Evolutionary conservation across 2,888 invertebrate genomes (phyloP).

Genomic region (Therioaphis trifolii): DNA sequence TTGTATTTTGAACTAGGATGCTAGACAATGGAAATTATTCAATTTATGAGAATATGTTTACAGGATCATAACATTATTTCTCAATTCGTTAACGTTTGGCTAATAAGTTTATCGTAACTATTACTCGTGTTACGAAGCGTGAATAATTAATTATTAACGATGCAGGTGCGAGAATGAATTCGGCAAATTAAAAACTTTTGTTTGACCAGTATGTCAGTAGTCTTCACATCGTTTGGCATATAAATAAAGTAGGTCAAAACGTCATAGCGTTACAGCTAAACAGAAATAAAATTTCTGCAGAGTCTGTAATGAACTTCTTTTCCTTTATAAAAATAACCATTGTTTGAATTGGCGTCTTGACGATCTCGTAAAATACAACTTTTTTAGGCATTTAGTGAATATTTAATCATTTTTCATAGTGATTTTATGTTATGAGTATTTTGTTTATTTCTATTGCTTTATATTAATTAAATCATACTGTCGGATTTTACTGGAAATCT

Average conservation of each 20-base stretch:
- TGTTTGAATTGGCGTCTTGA: conserved; percentile 35
- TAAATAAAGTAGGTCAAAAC: conserved; percentile 54
- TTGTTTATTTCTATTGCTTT: background rate
- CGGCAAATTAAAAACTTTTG: conserved; percentile 26
- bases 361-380: background rate
- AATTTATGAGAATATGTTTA: no score
- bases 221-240: conserved; percentile 41
- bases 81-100: background rate
- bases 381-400: background rate
- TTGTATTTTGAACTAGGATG: no score
- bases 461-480: background rate
- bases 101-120: background rate
- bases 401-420: background rate
- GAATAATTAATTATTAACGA: background rate
- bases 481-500: background rate
- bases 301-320: conserved; percentile 44
- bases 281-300: conserved; percentile 48
- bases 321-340: conserved; percentile 49
- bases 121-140: background rate
- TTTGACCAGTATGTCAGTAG: conserved; percentile 51
- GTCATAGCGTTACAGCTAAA: conserved; percentile 49
- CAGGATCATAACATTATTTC: no score
- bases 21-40: no score
- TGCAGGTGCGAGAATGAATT: background rate
- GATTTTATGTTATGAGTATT: background rate